Conservation (phyloP, 2,888 invertebrate genomes). For the Sthenelais limicola region DNA sequence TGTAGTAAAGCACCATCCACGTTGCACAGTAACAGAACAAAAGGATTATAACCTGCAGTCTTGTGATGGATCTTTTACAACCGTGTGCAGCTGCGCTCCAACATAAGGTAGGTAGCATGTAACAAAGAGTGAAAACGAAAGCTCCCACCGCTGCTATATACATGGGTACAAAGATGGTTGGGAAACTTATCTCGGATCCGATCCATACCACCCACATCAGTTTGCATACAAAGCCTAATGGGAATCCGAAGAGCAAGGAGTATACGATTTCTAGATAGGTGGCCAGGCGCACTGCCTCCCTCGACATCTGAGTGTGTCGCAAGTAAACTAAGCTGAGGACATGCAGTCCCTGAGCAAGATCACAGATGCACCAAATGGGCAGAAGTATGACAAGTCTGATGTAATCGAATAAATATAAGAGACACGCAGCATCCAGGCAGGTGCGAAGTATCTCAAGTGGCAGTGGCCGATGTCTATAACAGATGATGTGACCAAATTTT, state of each 20-base stretch:
- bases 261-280: background rate
- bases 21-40: background rate
- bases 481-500: background rate
- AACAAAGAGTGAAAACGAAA: background rate
- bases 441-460: constrained; percentile 10
- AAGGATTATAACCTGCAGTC: background rate
- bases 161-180: background rate
- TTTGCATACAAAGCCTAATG: constrained; percentile 20
- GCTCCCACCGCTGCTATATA: constrained; percentile 23
- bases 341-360: constrained; percentile 4
- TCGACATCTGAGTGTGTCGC: background rate
- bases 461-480: constrained; percentile 4
- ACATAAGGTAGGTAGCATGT: constrained; percentile 18
- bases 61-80: background rate
- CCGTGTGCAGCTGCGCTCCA: background rate
- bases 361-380: constrained; percentile 31
- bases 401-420: constrained; percentile 10
- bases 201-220: constrained; percentile 31
- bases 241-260: constrained; percentile 12
- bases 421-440: constrained; percentile 3
- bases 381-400: constrained; percentile 11
- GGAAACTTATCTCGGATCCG: background rate
- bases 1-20: constrained; percentile 13
- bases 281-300: background rate
- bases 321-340: constrained; percentile 2